Percentiles rank a stretch among this genome's conserved stretches.
Evolutionary conservation across 2,888 invertebrate genomes (phyloP).

Genomic region (Rhyacophila evoluta): DNA sequence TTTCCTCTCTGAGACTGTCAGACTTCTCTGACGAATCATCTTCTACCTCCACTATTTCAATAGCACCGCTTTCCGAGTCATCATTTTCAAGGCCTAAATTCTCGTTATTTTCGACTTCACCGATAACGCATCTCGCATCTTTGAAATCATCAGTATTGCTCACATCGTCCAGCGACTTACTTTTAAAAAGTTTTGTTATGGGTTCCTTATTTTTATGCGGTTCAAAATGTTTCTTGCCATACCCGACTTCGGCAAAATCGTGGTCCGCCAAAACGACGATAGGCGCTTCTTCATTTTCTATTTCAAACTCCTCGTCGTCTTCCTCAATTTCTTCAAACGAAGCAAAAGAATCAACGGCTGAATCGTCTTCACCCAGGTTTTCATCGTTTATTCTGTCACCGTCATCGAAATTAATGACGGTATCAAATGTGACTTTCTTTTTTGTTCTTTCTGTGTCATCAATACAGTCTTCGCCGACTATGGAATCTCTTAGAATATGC

Average conservation of each 20-base stretch:
- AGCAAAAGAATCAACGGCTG: slow-evolving; percentile 45
- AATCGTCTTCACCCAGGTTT: slow-evolving; percentile 37
- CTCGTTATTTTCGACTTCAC: slow-evolving; percentile 49
- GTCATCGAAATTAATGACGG: slow-evolving; percentile 68
- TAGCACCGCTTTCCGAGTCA: neutral
- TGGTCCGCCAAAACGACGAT: slow-evolving; percentile 29
- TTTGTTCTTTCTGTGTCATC: slow-evolving; percentile 56
- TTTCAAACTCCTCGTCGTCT: slow-evolving; percentile 41
- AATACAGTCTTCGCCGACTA: neutral
- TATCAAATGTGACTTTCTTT: slow-evolving; percentile 66
- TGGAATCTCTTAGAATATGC: slow-evolving; percentile 45
- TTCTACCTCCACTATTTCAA: slow-evolving; percentile 27
- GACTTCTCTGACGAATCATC: slow-evolving; percentile 55
- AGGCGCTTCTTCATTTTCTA: slow-evolving; percentile 45
- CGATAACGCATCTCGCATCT: slow-evolving; percentile 30
- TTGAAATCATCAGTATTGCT: slow-evolving; percentile 2
- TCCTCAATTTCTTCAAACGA: slow-evolving; percentile 50
- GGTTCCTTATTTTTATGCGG: slow-evolving; percentile 1
- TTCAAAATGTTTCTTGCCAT: neutral
- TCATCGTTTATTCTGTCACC: slow-evolving; percentile 61
- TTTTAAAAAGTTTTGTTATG: slow-evolving; percentile 3
- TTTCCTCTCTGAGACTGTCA: slow-evolving; percentile 47
- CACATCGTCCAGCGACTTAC: slow-evolving; percentile 16
- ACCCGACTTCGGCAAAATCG: slow-evolving; percentile 7
- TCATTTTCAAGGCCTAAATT: slow-evolving; percentile 39